Evolutionary conservation across 2,113 vertebrate species (phyloP).

Genomic region (Scortum barcoo): DNA sequence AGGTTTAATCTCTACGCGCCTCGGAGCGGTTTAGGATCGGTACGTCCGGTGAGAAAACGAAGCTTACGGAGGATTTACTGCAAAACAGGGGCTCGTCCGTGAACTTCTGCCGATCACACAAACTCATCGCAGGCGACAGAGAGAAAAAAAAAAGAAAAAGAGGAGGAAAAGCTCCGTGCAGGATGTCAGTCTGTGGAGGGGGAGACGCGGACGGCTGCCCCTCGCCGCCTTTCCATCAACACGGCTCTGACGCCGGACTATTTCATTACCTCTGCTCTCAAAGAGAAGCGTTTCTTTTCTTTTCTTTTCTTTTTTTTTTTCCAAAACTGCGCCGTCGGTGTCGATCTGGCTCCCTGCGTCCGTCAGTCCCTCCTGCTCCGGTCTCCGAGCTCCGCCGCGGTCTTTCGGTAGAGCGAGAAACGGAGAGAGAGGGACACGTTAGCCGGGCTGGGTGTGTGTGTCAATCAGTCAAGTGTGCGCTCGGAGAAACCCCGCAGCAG

Average conservation of each 20-base stretch:
- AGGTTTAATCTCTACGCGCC: constrained; percentile 30
- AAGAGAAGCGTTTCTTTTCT: constrained; percentile 44
- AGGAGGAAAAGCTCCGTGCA: constrained; percentile 66
- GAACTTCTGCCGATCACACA: constrained; percentile 65
- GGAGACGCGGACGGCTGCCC: constrained; percentile 77
- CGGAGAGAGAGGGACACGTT: constrained; percentile 87
- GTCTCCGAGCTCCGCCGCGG: constrained; percentile 75
- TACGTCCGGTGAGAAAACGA: constrained; percentile 36
- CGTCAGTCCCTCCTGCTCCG: constrained; percentile 59
- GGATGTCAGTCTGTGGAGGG: constrained; percentile 61
- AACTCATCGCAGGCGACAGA: constrained; percentile 64
- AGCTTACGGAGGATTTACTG: not conserved
- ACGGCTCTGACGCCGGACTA: constrained; percentile 44
- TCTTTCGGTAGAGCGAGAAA: constrained; percentile 74
- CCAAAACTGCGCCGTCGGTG: constrained; percentile 51
- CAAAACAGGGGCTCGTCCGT: constrained; percentile 26
- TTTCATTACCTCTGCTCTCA: constrained; percentile 53
- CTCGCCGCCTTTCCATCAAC: constrained; percentile 75
- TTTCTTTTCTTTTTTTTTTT: constrained; percentile 22
- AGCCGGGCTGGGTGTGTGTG: constrained; percentile 85
- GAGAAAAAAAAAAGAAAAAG: no score
- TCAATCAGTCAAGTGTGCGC: constrained; percentile 89
- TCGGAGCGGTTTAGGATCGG: constrained; percentile 21
- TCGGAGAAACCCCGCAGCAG: constrained; percentile 86
- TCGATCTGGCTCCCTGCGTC: constrained; percentile 21